Conservation (phyloP, 2,888 invertebrate genomes). For the Harpagoxenus sublaevis region DNA sequence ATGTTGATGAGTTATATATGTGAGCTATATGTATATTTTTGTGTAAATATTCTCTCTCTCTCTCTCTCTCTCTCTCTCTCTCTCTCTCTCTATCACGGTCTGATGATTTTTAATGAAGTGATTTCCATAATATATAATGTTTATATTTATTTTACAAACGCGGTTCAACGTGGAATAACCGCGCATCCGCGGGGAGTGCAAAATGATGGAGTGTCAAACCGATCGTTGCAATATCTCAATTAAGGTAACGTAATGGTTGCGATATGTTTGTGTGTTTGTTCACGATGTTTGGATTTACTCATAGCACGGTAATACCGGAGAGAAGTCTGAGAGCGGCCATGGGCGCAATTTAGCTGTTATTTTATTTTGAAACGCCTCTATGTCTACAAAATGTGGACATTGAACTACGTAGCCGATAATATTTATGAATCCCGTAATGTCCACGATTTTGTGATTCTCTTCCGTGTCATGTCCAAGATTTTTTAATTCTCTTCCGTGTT, state of each 20-base stretch:
- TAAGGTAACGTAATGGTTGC: constrained; percentile 43
- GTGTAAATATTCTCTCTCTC: not conserved
- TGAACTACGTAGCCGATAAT: too few relatives aligned
- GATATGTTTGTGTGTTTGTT: constrained; percentile 42
- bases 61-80: too few relatives aligned
- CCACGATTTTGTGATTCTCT: too few relatives aligned
- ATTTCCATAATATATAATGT: not conserved
- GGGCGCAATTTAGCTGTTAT: too few relatives aligned
- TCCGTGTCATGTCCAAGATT: too few relatives aligned
- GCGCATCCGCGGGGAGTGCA: not conserved
- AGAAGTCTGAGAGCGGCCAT: too few relatives aligned
- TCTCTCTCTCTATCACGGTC: too few relatives aligned
- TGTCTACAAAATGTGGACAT: too few relatives aligned
- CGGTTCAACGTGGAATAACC: not conserved
- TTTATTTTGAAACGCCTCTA: too few relatives aligned
- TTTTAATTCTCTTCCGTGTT: too few relatives aligned
- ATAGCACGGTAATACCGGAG: not conserved
- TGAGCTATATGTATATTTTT: constrained; percentile 1
- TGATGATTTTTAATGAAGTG: constrained; percentile 27
- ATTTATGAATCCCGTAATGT: too few relatives aligned
- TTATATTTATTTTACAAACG: constrained; percentile 16
- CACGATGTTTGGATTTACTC: constrained; percentile 33
- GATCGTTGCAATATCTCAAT: constrained; percentile 42
- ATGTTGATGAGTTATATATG: not conserved
- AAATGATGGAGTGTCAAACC: constrained; percentile 35